Conservation (phyloP, 2,888 invertebrate genomes). For the Dascillus cervinus region DNA sequence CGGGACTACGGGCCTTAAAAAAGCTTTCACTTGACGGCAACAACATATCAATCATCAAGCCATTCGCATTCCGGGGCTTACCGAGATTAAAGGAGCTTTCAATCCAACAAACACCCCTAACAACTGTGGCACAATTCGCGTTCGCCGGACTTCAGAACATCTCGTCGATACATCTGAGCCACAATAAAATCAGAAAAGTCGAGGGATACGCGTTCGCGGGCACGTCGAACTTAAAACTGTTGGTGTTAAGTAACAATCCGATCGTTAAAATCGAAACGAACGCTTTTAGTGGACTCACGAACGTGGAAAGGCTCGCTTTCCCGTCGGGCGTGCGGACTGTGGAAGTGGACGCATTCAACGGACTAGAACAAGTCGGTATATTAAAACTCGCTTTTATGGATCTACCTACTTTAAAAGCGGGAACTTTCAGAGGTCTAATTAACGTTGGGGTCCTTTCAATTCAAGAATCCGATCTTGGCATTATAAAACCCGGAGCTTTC, state of each 20-base stretch:
- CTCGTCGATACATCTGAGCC: slow-evolving; percentile 55
- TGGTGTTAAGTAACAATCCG: slow-evolving; percentile 80
- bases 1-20: slow-evolving; percentile 68
- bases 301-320: slow-evolving; percentile 74
- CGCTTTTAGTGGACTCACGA: slow-evolving; percentile 77
- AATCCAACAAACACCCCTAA: slow-evolving; percentile 79
- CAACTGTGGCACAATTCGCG: slow-evolving; percentile 72
- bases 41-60: slow-evolving; percentile 74
- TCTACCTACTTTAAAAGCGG: slow-evolving; percentile 58
- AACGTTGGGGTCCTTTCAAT: slow-evolving; percentile 69
- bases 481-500: slow-evolving; percentile 67
- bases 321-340: slow-evolving; percentile 71
- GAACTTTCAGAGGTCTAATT: slow-evolving; percentile 69
- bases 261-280: slow-evolving; percentile 70
- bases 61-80: slow-evolving; percentile 79
- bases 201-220: slow-evolving; percentile 78
- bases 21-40: slow-evolving; percentile 83
- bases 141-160: slow-evolving; percentile 79
- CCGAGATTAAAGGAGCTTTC: slow-evolving; percentile 70
- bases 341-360: slow-evolving; percentile 74
- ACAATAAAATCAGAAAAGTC: slow-evolving; percentile 49
- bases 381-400: slow-evolving; percentile 81
- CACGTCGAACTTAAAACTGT: slow-evolving; percentile 72
- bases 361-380: slow-evolving; percentile 73
- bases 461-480: slow-evolving; percentile 75